These are phyloP conservation scores for Zonotrichia leucophrys DNA, from an alignment of 2,113 vertebrate genomes.

Conservation along the genomic window DNA sequence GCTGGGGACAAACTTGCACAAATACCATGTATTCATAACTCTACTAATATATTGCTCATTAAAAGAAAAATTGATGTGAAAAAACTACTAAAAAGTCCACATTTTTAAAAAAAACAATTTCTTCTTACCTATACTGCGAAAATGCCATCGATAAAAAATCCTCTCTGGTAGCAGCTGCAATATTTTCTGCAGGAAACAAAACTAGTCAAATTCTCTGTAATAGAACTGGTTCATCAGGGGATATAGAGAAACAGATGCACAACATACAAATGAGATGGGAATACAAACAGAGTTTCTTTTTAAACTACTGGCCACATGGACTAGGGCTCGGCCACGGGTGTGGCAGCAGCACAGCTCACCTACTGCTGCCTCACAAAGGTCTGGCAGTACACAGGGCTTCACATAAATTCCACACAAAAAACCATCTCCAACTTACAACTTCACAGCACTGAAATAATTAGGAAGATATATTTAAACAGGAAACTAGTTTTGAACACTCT, in stretches of 20 bases:
- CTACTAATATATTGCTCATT: background rate
- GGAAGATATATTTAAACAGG: background rate
- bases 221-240: background rate
- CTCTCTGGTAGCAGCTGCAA: slow-evolving; percentile 95
- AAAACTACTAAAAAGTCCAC: background rate
- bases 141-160: slow-evolving; percentile 98
- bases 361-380: background rate
- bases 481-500: background rate
- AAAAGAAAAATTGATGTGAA: background rate
- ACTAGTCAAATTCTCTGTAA: background rate
- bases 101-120: background rate
- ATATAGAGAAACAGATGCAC: background rate
- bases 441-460: background rate
- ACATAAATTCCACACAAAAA: background rate
- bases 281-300: background rate
- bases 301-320: background rate
- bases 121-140: slow-evolving; percentile 97
- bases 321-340: background rate
- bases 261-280: background rate
- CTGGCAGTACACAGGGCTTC: background rate
- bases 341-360: background rate
- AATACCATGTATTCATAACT: background rate
- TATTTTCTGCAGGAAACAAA: slow-evolving; percentile 89
- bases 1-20: background rate
- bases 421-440: background rate